These are phyloP conservation scores for Pomatorhinus ruficollis DNA, from an alignment of 2,113 vertebrate genomes.

Conservation along the genomic window DNA sequence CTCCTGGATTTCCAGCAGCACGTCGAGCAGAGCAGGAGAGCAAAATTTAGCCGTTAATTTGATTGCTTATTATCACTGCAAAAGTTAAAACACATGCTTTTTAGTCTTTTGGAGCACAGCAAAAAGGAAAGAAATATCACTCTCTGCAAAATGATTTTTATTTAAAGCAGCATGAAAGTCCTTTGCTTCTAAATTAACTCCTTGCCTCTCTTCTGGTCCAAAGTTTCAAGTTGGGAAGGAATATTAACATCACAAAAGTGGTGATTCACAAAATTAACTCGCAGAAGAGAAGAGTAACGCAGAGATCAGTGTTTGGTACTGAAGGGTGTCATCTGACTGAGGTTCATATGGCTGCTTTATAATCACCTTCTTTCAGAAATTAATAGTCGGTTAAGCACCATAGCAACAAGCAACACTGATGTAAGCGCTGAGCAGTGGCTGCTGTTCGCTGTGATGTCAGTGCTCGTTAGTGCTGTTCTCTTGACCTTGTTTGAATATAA, in stretches of 20 bases:
- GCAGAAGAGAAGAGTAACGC: constrained; percentile 16
- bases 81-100: constrained; percentile 32
- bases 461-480: constrained; percentile 59
- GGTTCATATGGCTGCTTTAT: constrained; percentile 74
- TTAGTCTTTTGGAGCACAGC: neutral
- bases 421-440: constrained; percentile 56
- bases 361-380: constrained; percentile 80
- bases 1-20: neutral
- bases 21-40: neutral
- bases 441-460: constrained; percentile 72
- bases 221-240: constrained; percentile 53
- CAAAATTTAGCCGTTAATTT: constrained; percentile 27
- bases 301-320: constrained; percentile 56
- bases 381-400: constrained; percentile 76
- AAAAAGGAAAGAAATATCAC: constrained; percentile 12
- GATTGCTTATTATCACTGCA: neutral
- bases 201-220: constrained; percentile 7
- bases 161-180: neutral
- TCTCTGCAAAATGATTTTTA: neutral
- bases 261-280: constrained; percentile 70
- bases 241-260: constrained; percentile 63
- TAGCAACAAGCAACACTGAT: constrained; percentile 73
- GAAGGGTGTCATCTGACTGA: constrained; percentile 69
- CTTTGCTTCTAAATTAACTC: constrained; percentile 33
- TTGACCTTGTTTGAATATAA: constrained; percentile 74